Evolutionary conservation across 2,888 invertebrate genomes (phyloP).

Genomic region (Escarpia spicata): DNA sequence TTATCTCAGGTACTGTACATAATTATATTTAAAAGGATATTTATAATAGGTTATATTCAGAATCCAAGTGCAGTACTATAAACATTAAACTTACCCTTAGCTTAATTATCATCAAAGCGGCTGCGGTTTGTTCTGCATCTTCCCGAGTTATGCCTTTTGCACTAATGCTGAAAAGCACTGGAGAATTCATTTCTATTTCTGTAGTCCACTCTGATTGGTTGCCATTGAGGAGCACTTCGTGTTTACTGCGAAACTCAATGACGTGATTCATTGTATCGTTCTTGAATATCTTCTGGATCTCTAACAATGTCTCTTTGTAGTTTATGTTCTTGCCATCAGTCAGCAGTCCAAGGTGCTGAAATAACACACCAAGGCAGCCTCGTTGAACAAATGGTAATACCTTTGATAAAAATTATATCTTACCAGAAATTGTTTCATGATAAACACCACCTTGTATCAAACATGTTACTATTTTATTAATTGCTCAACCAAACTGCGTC

Average conservation of each 20-base stretch:
- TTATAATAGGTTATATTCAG: neutral
- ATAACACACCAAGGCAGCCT: neutral
- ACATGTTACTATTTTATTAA: too few species aligned
- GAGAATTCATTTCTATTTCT: slow-evolving; percentile 60
- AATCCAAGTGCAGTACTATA: neutral
- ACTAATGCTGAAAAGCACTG: neutral
- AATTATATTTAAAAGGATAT: neutral
- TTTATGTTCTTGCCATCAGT: neutral
- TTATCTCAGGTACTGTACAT: too few species aligned
- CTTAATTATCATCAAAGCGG: slow-evolving; percentile 26
- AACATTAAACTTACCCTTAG: slow-evolving; percentile 27
- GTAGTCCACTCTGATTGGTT: neutral
- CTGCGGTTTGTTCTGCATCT: slow-evolving; percentile 21
- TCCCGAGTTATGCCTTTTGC: slow-evolving; percentile 24
- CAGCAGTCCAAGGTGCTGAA: neutral
- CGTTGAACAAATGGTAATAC: too few species aligned
- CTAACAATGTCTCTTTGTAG: slow-evolving; percentile 6
- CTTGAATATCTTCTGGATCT: slow-evolving; percentile 2
- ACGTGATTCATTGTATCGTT: neutral
- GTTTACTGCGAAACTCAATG: slow-evolving; percentile 18
- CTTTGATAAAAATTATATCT: too few species aligned
- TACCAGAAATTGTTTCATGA: too few species aligned
- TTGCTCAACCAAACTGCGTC: too few species aligned
- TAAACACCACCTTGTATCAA: too few species aligned
- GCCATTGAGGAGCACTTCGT: neutral